phyloP scores from a whole-genome alignment of 1,140 invertebrate genomes.

The Drosophila quadrilineata region DNA sequence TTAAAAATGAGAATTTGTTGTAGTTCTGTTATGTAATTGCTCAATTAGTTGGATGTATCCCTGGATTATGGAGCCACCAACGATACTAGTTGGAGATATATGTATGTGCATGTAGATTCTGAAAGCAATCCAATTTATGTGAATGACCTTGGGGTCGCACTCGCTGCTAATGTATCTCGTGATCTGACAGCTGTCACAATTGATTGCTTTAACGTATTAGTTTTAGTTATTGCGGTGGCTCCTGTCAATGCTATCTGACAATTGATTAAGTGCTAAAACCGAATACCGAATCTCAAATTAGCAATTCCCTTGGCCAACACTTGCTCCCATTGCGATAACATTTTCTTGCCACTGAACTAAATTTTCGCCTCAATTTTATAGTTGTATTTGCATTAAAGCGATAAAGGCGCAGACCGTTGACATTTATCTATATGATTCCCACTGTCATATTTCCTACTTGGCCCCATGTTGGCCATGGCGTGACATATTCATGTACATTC shows the following conservation, averaged over 20 bases:
- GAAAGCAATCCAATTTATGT: conserved; percentile 18
- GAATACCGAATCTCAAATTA: conserved; percentile 26
- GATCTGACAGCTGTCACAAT: conserved; percentile 42
- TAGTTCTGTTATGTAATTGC: no score
- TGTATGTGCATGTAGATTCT: no score
- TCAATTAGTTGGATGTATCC: no score
- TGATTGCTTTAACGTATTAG: conserved; percentile 32
- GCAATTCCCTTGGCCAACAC: conserved; percentile 9
- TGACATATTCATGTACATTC: no score
- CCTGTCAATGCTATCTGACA: conserved; percentile 35
- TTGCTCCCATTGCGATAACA: no score
- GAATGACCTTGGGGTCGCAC: conserved; percentile 7
- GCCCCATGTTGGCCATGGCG: conserved; percentile 47
- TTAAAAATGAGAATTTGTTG: no score
- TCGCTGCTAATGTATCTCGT: conserved; percentile 28
- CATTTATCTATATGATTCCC: conserved; percentile 48
- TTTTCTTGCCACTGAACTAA: no score
- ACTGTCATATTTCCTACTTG: conserved; percentile 59
- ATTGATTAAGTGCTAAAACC: conserved; percentile 36
- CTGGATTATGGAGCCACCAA: no score
- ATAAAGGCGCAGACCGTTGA: no score
- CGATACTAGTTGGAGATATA: no score
- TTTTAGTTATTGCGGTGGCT: conserved; percentile 30
- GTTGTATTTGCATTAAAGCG: conserved; percentile 10
- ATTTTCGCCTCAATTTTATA: conserved; percentile 36